phyloP scores from a whole-genome alignment of 2,113 vertebrate species.

The Misgurnus anguillicaudatus region DNA sequence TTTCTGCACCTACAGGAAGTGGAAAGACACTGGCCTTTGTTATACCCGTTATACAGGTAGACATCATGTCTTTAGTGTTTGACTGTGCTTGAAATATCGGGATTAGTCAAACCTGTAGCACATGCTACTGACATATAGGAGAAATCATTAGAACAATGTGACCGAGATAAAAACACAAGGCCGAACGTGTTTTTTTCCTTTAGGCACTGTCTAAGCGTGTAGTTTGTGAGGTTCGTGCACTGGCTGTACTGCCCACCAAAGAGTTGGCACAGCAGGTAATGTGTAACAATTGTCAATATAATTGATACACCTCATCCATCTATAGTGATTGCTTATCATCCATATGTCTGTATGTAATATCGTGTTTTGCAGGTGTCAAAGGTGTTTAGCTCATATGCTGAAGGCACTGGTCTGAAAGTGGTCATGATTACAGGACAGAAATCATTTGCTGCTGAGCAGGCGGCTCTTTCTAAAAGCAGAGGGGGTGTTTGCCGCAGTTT shows the following conservation, averaged over 20 bases:
- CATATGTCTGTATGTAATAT: not conserved
- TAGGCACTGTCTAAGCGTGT: slow-evolving; percentile 83
- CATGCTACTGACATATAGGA: not conserved
- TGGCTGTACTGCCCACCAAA: slow-evolving; percentile 92
- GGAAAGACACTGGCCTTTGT: slow-evolving; percentile 94
- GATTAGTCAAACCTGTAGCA: not conserved
- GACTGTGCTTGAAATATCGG: not conserved
- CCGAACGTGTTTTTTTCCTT: not conserved
- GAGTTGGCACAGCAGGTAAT: slow-evolving; percentile 93
- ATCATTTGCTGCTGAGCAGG: slow-evolving; percentile 83
- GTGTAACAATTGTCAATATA: not conserved
- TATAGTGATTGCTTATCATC: not conserved
- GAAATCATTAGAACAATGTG: no score
- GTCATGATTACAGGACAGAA: slow-evolving; percentile 86
- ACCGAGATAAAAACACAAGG: no score
- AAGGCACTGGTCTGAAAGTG: slow-evolving; percentile 81
- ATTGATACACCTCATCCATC: not conserved
- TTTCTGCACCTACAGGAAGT: slow-evolving; percentile 94
- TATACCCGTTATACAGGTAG: slow-evolving; percentile 87
- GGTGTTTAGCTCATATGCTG: slow-evolving; percentile 85
- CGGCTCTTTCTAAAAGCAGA: slow-evolving; percentile 80
- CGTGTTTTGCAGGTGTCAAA: slow-evolving; percentile 81
- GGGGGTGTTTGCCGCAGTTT: slow-evolving; percentile 74
- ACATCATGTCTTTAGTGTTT: not conserved
- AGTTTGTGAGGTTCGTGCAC: slow-evolving; percentile 84